Conservation (phyloP, 2,888 invertebrate species). For the Mimachlamys varia region DNA sequence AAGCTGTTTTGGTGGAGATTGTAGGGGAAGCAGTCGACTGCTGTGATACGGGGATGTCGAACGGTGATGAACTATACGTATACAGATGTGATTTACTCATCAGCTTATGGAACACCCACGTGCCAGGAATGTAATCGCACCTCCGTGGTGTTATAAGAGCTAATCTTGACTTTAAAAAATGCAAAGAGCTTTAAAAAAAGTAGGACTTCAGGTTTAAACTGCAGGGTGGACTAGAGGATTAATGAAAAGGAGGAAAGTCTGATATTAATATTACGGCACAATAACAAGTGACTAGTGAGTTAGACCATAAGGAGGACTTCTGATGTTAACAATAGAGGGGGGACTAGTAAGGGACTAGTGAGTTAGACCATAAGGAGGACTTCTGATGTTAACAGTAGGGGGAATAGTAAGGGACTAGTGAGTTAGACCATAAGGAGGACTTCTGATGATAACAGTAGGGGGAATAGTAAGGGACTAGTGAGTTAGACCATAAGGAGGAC, state of each 20-base stretch:
- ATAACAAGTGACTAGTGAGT: no score
- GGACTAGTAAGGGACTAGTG: background rate
- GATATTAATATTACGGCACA: background rate
- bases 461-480: background rate
- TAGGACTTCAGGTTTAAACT: background rate
- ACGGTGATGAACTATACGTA: conserved; percentile 16
- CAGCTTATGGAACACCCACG: conserved; percentile 3
- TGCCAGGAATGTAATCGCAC: conserved; percentile 16
- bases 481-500: no score
- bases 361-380: background rate
- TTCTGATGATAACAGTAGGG: background rate
- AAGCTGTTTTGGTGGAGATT: conserved; percentile 12
- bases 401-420: background rate
- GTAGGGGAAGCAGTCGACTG: background rate
- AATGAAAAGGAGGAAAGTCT: background rate
- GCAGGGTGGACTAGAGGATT: background rate
- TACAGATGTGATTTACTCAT: conserved; percentile 23
- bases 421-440: background rate
- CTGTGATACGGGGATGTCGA: conserved; percentile 21
- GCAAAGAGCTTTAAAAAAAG: background rate
- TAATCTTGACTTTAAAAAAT: background rate
- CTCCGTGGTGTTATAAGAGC: background rate
- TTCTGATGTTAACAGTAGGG: no score
- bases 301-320: background rate
- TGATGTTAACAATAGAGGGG: background rate